Conservation (phyloP, 53 echinoderm and acorn worm genomes). For the Temnopleurus reevesii region DNA sequence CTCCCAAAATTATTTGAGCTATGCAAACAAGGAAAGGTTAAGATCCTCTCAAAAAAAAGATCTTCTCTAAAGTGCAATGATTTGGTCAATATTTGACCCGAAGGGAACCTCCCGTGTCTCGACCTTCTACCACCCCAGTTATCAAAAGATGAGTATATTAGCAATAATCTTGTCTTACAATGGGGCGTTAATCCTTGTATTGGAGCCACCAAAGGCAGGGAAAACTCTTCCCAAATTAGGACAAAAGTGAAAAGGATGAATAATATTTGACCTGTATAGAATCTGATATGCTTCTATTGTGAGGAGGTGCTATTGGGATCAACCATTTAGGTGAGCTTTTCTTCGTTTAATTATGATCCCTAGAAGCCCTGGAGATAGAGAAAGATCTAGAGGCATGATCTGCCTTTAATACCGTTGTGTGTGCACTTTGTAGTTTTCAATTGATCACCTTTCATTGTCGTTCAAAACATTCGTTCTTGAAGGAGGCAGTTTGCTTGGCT, state of each 20-base stretch:
- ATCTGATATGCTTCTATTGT: conserved; percentile 30
- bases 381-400: not conserved
- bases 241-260: not conserved
- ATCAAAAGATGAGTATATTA: conserved; percentile 58
- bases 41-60: conserved; percentile 35
- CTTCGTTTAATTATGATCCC: not conserved
- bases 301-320: not conserved
- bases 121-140: conserved; percentile 20
- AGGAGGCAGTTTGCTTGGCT: not conserved
- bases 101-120: not conserved
- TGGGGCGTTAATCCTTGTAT: conserved; percentile 43
- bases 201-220: not conserved
- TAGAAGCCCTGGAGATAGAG: conserved; percentile 4
- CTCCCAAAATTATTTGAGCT: not conserved
- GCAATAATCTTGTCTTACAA: conserved; percentile 49
- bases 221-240: not conserved
- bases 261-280: conserved; percentile 38
- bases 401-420: conserved; percentile 17
- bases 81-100: conserved; percentile 52
- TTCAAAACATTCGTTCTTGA: not conserved
- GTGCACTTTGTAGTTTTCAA: not conserved
- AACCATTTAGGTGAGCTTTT: not conserved
- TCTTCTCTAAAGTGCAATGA: conserved; percentile 26
- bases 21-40: conserved; percentile 33
- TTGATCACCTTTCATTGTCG: not conserved